Conservation (phyloP, 2,888 invertebrate genomes). For the Mythimna impura region DNA sequence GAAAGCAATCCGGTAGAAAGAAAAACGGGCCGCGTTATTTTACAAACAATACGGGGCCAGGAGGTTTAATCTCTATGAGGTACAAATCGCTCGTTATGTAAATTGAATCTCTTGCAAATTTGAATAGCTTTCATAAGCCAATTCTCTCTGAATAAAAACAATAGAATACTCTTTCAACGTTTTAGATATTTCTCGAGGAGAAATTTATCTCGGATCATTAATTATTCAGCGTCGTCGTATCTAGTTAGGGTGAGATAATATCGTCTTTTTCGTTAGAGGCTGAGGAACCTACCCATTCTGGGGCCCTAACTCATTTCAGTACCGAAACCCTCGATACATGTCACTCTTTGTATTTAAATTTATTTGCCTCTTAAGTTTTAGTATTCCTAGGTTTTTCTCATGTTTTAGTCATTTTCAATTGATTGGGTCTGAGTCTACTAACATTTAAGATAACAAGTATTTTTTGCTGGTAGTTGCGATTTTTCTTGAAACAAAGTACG, state of each 20-base stretch:
- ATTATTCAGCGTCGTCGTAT: slow-evolving; percentile 72
- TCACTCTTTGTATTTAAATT: slow-evolving; percentile 30
- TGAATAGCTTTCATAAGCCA: slow-evolving; percentile 88
- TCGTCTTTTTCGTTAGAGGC: slow-evolving; percentile 49
- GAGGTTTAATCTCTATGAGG: slow-evolving; percentile 84
- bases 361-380: slow-evolving; percentile 8
- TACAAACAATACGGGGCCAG: slow-evolving; percentile 78
- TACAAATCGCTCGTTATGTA: slow-evolving; percentile 89
- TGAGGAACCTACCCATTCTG: slow-evolving; percentile 21
- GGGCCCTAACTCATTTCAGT: slow-evolving; percentile 25
- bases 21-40: slow-evolving; percentile 74
- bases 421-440: not conserved
- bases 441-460: not conserved
- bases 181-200: slow-evolving; percentile 75
- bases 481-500: not conserved
- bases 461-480: not conserved
- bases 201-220: slow-evolving; percentile 77
- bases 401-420: slow-evolving; percentile 22
- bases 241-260: slow-evolving; percentile 63
- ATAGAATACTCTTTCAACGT: slow-evolving; percentile 81
- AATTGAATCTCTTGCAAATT: slow-evolving; percentile 89
- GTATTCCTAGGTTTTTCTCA: slow-evolving; percentile 1
- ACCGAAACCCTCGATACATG: not conserved
- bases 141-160: slow-evolving; percentile 87
- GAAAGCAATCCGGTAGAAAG: slow-evolving; percentile 71